Evolutionary conservation across 1,140 invertebrate genomes (phyloP).

Genomic region (Mycetomoellerius zeteki): DNA sequence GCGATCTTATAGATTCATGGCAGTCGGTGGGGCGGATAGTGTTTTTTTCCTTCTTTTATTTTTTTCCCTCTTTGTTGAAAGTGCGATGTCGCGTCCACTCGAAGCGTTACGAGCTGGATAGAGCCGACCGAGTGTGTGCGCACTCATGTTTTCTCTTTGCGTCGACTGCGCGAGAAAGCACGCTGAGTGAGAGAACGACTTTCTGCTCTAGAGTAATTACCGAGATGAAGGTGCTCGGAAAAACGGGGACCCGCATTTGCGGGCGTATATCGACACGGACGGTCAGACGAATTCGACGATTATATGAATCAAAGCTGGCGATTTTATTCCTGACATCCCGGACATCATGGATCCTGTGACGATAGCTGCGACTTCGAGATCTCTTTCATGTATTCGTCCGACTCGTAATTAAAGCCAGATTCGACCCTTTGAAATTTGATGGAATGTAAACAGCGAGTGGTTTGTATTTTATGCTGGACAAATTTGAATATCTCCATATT

Average conservation of each 20-base stretch:
- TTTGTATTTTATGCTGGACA: conserved; percentile 24
- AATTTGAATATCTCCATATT: conserved; percentile 35
- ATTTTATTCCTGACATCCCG: conserved; percentile 32
- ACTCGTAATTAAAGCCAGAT: not conserved
- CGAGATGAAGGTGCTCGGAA: conserved; percentile 31
- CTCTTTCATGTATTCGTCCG: not conserved
- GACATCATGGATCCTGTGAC: not conserved
- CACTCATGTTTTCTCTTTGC: not conserved
- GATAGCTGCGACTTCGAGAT: not conserved
- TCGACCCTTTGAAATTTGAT: conserved; percentile 36
- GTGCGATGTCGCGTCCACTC: conserved; percentile 47
- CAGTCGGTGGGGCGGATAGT: not conserved
- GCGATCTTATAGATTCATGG: conserved; percentile 67
- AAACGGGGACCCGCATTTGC: conserved; percentile 15
- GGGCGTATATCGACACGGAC: not conserved
- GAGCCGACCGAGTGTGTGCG: not conserved
- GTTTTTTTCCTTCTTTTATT: conserved; percentile 30
- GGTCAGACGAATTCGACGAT: not conserved
- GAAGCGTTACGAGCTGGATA: conserved; percentile 49
- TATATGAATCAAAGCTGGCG: conserved; percentile 45
- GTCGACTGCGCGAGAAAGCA: conserved; percentile 13
- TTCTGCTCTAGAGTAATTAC: conserved; percentile 44
- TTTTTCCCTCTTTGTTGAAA: not conserved
- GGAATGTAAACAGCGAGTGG: conserved; percentile 8
- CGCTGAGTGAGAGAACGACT: not conserved